phyloP scores from a whole-genome alignment of 1,140 invertebrate species.

The Drosophila kurseongensis region DNA sequence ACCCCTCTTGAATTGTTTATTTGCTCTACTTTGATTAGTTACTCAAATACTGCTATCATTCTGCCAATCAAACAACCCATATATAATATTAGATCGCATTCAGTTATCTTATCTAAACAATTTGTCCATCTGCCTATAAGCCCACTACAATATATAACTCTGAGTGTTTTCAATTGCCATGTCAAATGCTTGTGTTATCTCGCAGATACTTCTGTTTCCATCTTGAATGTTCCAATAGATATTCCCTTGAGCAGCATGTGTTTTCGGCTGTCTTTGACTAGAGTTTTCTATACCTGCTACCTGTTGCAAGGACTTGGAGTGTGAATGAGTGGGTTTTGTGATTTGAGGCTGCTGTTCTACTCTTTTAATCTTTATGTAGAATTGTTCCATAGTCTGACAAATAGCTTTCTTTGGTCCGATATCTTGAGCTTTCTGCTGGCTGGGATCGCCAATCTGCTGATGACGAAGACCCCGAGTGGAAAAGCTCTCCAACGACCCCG shows the following conservation, averaged over 20 bases:
- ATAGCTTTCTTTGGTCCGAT: conserved; percentile 28
- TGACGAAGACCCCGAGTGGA: neutral
- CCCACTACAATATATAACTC: neutral
- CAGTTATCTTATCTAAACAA: conserved; percentile 3
- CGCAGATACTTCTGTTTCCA: conserved; percentile 4
- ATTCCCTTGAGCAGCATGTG: neutral
- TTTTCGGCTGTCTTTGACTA: too few species aligned
- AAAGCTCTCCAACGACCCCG: conserved; percentile 31
- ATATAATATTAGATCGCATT: neutral
- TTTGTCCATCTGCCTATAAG: conserved; percentile 9
- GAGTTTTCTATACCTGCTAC: conserved; percentile 2
- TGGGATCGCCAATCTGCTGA: conserved; percentile 1
- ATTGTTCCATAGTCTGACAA: neutral
- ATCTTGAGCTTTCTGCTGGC: conserved; percentile 25
- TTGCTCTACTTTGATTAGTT: neutral
- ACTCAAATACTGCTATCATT: neutral
- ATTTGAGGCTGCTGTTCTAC: neutral
- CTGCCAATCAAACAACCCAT: conserved; percentile 1
- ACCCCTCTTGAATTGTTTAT: neutral
- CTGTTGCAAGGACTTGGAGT: neutral
- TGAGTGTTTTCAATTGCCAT: neutral
- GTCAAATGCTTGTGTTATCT: neutral
- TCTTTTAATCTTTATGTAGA: neutral
- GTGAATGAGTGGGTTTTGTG: too few species aligned
- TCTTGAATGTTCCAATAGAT: neutral